Evolutionary conservation across 1,140 invertebrate genomes (phyloP), one percentile per base, ranked within the genome.

Genomic region (Palaemon carinicauda): DNA sequence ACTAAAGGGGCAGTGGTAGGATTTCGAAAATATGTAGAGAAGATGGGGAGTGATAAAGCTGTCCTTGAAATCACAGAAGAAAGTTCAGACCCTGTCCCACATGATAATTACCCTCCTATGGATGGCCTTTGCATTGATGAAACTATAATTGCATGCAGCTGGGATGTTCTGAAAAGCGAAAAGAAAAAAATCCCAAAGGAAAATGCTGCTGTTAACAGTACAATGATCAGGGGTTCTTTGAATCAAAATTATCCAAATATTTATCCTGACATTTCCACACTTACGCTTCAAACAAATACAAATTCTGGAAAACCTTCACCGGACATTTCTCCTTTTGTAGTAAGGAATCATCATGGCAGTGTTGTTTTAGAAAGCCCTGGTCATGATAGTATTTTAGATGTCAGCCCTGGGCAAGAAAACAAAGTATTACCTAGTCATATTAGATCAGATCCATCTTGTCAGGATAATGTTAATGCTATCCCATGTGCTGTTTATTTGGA

Each of bases 21-120:
- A 17, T 89, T 89, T 80, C 80, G 71, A 53, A 82, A 87, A 41
- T 82, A 81, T 80, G 21, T 89, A 33, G 84, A 83, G 29, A 82
- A 65, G 31, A n/a, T 89, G 10, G 87, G 41, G 50, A 65, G 51
- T 24, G 56, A 87, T 12, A 78, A 69, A 17, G 4, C 52, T 56
- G 33, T 82, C 9, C 27, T 52, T 31, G 71, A 82, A 53, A 86
- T 89, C 27, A 51, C 29, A 19, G 81, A 89, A 77, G 85, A 87
- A 77, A 33, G 14, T 78, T 19, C 27, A 73, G 24, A 7, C 10
- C 21, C 74, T 52, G 27, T 15, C 24, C 14, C 21, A 21, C 54
- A 54, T 53, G 3, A 41, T 41, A 41, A 9, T 41, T 41, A 9
- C 12, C 41, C 41, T 41, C 41, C 41, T 12, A 41, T 5, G 41